Conservation (phyloP, 2,888 invertebrate genomes). For the Drepanosiphum platanoidis region DNA sequence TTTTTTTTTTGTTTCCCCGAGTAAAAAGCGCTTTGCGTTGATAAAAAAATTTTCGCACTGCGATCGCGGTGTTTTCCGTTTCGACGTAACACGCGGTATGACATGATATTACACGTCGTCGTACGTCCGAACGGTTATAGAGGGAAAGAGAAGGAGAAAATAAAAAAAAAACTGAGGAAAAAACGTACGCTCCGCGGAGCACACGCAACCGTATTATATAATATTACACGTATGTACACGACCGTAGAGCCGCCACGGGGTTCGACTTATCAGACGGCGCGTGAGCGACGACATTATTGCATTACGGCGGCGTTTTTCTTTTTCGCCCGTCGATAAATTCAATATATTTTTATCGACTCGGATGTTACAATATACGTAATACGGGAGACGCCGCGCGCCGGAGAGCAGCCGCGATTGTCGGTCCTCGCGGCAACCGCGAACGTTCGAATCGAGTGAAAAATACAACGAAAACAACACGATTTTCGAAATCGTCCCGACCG, state of each 20-base stretch:
- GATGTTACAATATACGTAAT: conserved; percentile 30
- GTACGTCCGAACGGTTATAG: background rate
- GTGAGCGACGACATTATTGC: conserved; percentile 45
- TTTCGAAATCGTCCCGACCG: too few relatives aligned
- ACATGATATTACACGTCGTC: too few relatives aligned
- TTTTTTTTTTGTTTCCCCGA: background rate
- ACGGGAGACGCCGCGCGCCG: background rate
- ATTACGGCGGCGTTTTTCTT: conserved; percentile 51
- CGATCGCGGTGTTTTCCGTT: conserved; percentile 14
- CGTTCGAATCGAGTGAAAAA: too few relatives aligned
- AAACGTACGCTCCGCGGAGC: conserved; percentile 2
- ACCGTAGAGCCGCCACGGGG: conserved; percentile 49
- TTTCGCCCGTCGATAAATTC: conserved; percentile 45
- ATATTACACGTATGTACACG: too few relatives aligned
- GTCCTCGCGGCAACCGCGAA: too few relatives aligned
- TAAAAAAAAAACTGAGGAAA: background rate
- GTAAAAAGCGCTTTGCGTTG: too few relatives aligned
- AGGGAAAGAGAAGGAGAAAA: background rate
- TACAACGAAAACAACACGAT: too few relatives aligned
- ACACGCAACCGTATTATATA: too few relatives aligned
- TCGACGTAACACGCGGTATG: conserved; percentile 1
- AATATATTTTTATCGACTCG: conserved; percentile 35
- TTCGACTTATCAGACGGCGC: conserved; percentile 24
- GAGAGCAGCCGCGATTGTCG: too few relatives aligned
- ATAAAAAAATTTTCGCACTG: too few relatives aligned